Conservation (phyloP, 2,113 vertebrate species). For the Clarias gariepinus region DNA sequence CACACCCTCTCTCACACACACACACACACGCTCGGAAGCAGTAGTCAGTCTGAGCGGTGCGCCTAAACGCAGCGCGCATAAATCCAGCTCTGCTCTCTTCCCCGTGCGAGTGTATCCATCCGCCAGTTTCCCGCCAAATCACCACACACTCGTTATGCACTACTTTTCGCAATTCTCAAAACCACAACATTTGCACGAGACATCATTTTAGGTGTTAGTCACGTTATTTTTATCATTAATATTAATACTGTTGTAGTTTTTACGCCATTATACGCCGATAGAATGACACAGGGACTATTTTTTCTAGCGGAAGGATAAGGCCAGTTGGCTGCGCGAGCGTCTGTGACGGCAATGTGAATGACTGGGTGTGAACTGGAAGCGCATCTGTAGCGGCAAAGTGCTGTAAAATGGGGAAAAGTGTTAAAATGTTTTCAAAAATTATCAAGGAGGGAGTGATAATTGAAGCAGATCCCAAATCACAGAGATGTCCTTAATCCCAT, state of each 20-base stretch:
- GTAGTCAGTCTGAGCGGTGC: constrained; percentile 38
- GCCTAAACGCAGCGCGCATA: constrained; percentile 56
- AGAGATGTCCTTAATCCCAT: not conserved
- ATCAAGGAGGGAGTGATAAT: too few species aligned
- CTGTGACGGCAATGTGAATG: constrained; percentile 18
- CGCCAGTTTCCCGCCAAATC: constrained; percentile 66
- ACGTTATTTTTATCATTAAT: too few species aligned
- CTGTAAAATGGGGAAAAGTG: not conserved
- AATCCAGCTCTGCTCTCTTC: constrained; percentile 26
- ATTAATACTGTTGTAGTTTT: not conserved
- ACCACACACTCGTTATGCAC: not conserved
- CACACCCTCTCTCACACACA: not conserved
- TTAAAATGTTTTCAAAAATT: too few species aligned
- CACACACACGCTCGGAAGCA: not conserved
- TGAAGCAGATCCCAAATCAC: not conserved
- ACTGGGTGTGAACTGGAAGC: not conserved
- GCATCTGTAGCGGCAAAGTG: not conserved
- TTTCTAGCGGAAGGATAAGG: not conserved
- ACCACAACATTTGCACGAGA: not conserved
- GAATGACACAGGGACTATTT: constrained; percentile 15
- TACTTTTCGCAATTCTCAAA: not conserved
- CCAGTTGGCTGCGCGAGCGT: not conserved
- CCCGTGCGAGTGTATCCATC: constrained; percentile 20
- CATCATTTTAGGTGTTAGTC: too few species aligned
- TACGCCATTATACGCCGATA: fast-evolving